A percentile compares a stretch with the other conserved stretches of the same genome.
Evolutionary conservation across 2,113 vertebrate genomes (phyloP).

Genomic region (Aphelocoma coerulescens): DNA sequence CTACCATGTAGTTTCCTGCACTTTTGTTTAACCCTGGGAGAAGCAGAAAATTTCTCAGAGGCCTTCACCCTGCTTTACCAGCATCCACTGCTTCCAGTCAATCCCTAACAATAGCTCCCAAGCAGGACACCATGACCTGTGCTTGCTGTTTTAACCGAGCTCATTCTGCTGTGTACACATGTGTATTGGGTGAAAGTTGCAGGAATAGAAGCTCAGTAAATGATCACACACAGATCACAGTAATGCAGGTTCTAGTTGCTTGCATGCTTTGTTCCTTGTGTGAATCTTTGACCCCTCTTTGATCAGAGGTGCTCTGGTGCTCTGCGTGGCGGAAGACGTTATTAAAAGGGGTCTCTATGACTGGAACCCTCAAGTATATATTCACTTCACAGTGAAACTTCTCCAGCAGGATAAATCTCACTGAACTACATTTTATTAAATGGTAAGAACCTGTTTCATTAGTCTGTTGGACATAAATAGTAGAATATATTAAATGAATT

Average conservation of each 20-base stretch:
- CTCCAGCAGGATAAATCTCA: not conserved
- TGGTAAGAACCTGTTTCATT: not conserved
- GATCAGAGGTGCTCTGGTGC: not conserved
- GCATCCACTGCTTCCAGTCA: not conserved
- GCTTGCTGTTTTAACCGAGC: not conserved
- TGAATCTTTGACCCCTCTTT: not conserved
- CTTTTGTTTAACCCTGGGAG: not conserved
- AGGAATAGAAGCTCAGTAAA: not conserved
- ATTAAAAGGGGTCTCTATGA: not conserved
- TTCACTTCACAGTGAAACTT: not conserved
- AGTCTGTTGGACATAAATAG: not conserved
- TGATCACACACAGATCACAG: too few species aligned
- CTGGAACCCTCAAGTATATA: not conserved
- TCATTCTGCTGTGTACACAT: not conserved
- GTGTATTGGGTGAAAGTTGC: not conserved
- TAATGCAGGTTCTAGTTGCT: not conserved
- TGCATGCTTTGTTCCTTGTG: not conserved
- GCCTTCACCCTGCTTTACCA: not conserved
- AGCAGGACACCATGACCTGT: rapidly evolving
- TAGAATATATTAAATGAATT: not conserved
- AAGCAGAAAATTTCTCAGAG: not conserved
- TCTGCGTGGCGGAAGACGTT: not conserved
- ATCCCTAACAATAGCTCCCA: not conserved
- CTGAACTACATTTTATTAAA: not conserved
- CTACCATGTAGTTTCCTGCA: not conserved